Conservation (phyloP, 2,888 invertebrate genomes). For the Nomada ruficornis region DNA sequence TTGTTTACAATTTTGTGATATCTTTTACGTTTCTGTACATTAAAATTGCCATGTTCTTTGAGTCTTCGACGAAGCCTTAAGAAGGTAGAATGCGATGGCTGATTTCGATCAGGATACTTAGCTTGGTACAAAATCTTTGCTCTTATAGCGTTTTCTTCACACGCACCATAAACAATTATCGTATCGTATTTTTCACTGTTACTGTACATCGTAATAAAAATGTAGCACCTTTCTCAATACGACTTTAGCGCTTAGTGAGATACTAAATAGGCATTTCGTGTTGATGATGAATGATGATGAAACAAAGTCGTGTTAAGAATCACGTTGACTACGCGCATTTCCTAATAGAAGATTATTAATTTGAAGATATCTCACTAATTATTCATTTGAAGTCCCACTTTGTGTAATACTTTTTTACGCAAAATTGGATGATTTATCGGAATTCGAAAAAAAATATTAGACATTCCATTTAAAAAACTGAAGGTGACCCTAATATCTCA, state of each 20-base stretch:
- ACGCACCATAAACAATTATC: slow-evolving; percentile 19
- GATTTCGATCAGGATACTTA: slow-evolving; percentile 17
- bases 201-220: slow-evolving; percentile 12
- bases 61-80: slow-evolving; percentile 2
- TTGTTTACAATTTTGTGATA: neutral
- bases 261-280: slow-evolving; percentile 7
- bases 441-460: no score
- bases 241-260: neutral
- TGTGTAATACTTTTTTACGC: no score
- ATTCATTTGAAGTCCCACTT: no score
- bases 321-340: no score
- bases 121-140: neutral
- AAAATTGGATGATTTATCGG: no score
- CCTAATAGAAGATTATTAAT: no score
- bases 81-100: slow-evolving; percentile 16
- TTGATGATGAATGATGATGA: neutral
- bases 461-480: no score
- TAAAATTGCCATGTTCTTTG: slow-evolving; percentile 6
- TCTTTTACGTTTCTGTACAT: slow-evolving; percentile 14
- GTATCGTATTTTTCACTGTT: slow-evolving; percentile 11
- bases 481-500: no score
- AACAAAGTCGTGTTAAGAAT: no score
- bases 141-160: slow-evolving; percentile 3
- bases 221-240: neutral
- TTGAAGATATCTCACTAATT: no score